Base-by-base conservation (phyloP, 2,888 invertebrate genomes). In the Maniola hyperantus region DNA sequence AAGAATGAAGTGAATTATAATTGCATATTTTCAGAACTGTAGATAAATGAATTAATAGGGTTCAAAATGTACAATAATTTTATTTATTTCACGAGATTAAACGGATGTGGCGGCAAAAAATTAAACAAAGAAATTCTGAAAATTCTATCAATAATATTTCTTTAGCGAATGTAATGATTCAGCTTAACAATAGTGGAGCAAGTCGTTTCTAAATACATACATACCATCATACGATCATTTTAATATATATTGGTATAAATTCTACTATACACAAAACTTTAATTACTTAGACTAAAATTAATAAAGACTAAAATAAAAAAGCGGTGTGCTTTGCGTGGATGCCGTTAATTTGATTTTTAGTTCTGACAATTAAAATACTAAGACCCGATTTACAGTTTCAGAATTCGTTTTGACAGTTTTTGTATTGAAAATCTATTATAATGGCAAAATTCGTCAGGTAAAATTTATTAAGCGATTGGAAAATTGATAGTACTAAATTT, bases 191-290 rank as follows among this genome's bases (percentile, higher is more conserved):
- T 58, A 57, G 42, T 57, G n/a, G 44, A 44, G 44, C 58, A 33
- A 44, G 58, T 58, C 44, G 26, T 46, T 58, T 42, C 50, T 10
- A 11, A 20, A 11, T 33, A 55, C 15, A 34, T 15, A 15, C 7
- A 39, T 39, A 39, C 39, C 11, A 11, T 11, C 55, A 53, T 48
- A 34, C 36, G 55, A 36, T 55, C 55, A 55, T 55, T 18, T 18
- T 18, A 55, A 39, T 55, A 39, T 39, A 18, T 55, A 39, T 39
- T 55, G 55, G 55, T 39, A 55, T 55, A 7, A 55, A 18, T 55
- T 55, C 1, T 55, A 15, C 15, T 36, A 36, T 10, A 55, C 36
- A 53, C n/a, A n/a, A 53, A 53, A 53, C 33, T 53, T 6, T n/a
- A 53, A 33, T 51, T 50, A 18, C 11, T 58, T 5, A 13, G 42